These are phyloP conservation scores for Hycleus cichorii DNA, from an alignment of 1,140 invertebrate genomes.

Conservation along the genomic window DNA sequence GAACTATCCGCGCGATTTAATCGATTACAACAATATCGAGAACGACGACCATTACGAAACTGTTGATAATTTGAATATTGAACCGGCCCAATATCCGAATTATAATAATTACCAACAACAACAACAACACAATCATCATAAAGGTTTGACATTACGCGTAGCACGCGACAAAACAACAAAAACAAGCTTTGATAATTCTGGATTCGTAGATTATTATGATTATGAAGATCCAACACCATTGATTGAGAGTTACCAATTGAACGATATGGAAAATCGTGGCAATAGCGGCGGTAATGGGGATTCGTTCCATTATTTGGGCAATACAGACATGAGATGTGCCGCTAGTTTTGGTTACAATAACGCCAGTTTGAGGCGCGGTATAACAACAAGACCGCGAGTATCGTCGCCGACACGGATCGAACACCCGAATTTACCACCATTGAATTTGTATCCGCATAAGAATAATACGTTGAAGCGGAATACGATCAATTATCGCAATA, in stretches of 20 bases:
- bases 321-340: conserved; percentile 39
- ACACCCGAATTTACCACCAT: conserved; percentile 66
- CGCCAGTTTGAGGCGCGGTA: conserved; percentile 36
- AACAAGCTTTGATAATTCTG: conserved; percentile 59
- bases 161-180: conserved; percentile 21
- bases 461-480: conserved; percentile 32
- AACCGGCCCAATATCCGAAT: conserved; percentile 30
- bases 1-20: conserved; percentile 44
- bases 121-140: conserved; percentile 31
- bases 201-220: conserved; percentile 59
- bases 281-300: neutral
- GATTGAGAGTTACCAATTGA: conserved; percentile 62
- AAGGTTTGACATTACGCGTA: conserved; percentile 27
- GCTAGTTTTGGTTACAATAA: conserved; percentile 23
- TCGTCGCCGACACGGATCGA: conserved; percentile 73
- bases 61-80: conserved; percentile 49
- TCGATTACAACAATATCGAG: conserved; percentile 40
- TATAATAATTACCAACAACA: conserved; percentile 36
- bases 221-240: conserved; percentile 64
- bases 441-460: conserved; percentile 59
- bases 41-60: conserved; percentile 71
- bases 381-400: conserved; percentile 46
- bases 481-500: conserved; percentile 32
- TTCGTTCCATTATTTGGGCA: conserved; percentile 27
- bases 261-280: conserved; percentile 40